Evolutionary conservation across 2,888 invertebrate genomes (phyloP).

Genomic region (Argynnis bischoffii): DNA sequence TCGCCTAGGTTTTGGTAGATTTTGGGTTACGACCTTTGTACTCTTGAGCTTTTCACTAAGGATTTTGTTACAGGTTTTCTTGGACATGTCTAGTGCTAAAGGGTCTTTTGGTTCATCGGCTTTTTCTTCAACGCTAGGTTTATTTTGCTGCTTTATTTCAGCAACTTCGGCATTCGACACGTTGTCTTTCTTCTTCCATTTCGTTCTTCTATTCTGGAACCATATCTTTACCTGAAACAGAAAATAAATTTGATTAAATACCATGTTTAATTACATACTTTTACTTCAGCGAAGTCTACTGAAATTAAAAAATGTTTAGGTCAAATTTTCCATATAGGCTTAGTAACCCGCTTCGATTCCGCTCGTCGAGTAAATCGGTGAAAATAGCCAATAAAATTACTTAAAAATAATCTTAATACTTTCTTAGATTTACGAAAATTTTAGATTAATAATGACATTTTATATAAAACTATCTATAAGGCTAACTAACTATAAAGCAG

Average conservation of each 20-base stretch:
- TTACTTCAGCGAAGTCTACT: no score
- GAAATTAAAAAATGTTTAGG: no score
- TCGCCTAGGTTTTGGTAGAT: constrained; percentile 61
- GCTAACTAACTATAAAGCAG: no score
- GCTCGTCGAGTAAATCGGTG: no score
- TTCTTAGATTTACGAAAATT: no score
- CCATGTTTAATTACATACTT: no score
- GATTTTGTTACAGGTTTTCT: constrained; percentile 69
- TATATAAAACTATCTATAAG: no score
- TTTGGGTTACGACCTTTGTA: constrained; percentile 56
- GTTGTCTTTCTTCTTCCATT: constrained; percentile 96
- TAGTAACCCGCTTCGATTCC: no score
- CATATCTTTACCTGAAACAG: constrained; percentile 91
- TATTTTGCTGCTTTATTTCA: constrained; percentile 86
- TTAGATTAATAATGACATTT: no score
- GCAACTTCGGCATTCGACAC: constrained; percentile 94
- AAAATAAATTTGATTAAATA: constrained; percentile 30
- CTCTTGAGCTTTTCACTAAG: constrained; percentile 68
- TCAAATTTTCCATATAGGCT: no score
- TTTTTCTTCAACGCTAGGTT: constrained; percentile 60
- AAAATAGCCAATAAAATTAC: no score
- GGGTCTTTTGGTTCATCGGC: constrained; percentile 61
- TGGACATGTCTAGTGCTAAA: constrained; percentile 71
- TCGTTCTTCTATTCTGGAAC: constrained; percentile 91
- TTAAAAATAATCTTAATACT: no score